Evolutionary conservation across 2,888 invertebrate genomes (phyloP).

Genomic region (Microctonus aethiopoides): DNA sequence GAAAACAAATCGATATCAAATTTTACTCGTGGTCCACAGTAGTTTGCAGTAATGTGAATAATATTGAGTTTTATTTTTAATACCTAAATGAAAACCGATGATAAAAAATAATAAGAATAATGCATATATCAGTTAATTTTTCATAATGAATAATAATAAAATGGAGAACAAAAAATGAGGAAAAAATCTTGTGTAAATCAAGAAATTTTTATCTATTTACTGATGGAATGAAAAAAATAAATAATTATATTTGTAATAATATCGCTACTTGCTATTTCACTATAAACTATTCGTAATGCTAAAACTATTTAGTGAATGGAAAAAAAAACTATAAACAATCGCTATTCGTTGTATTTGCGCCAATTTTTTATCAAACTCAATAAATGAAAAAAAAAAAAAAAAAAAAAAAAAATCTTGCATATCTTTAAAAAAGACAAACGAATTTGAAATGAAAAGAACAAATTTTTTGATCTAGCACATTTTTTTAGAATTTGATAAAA

Average conservation of each 20-base stretch:
- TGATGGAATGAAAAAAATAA: background rate
- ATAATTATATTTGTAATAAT: slow-evolving; percentile 33
- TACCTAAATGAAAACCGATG: slow-evolving; percentile 38
- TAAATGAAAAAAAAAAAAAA: slow-evolving; percentile 20
- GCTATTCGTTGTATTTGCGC: slow-evolving; percentile 33
- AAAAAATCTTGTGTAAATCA: slow-evolving; percentile 10
- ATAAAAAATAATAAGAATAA: background rate
- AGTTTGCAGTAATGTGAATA: slow-evolving; percentile 56
- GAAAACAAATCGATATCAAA: slow-evolving; percentile 53
- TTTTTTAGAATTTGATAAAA: slow-evolving; percentile 12
- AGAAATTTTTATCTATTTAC: slow-evolving; percentile 8
- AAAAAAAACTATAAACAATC: slow-evolving; percentile 34
- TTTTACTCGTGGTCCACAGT: slow-evolving; percentile 59
- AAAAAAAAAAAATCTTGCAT: slow-evolving; percentile 36
- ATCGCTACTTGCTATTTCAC: slow-evolving; percentile 36
- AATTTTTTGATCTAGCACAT: slow-evolving; percentile 4
- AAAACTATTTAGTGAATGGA: slow-evolving; percentile 29
- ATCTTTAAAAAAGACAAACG: slow-evolving; percentile 34
- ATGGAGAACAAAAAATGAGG: slow-evolving; percentile 14
- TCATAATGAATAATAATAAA: slow-evolving; percentile 35
- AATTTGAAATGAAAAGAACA: background rate
- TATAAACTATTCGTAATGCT: slow-evolving; percentile 32
- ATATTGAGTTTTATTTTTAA: slow-evolving; percentile 57
- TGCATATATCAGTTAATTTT: slow-evolving; percentile 53
- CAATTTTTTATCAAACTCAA: slow-evolving; percentile 6